Evolutionary conservation across 1,140 invertebrate species (phyloP).

Genomic region (Brachionus asplanchnoidis): DNA sequence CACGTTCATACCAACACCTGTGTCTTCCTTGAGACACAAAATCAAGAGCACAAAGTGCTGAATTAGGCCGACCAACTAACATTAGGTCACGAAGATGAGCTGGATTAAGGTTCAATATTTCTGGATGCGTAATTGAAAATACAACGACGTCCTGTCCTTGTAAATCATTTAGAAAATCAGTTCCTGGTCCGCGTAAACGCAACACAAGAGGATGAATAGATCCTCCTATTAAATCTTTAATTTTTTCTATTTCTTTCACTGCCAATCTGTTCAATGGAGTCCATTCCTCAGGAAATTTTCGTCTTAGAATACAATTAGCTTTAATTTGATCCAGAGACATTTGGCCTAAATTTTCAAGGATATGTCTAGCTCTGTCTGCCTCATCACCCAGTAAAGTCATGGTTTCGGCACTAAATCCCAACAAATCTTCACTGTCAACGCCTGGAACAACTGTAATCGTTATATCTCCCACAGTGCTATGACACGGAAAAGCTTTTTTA

Average conservation of each 20-base stretch:
- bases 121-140: not conserved
- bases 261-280: not conserved
- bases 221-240: not conserved
- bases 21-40: not conserved
- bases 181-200: not conserved
- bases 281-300: slow-evolving; percentile 12
- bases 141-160: not conserved
- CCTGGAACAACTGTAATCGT: not conserved
- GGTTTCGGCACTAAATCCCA: not conserved
- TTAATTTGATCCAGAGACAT: not conserved
- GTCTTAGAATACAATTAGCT: not conserved
- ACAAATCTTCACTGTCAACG: slow-evolving; percentile 8
- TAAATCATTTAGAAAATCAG: not conserved
- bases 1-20: not conserved
- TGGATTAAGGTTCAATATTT: not conserved
- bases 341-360: not conserved
- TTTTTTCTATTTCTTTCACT: not conserved
- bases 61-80: not conserved
- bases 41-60: slow-evolving; percentile 12
- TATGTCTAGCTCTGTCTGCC: not conserved
- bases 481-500: not conserved
- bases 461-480: not conserved
- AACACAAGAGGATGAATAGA: not conserved
- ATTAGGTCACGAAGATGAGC: not conserved
- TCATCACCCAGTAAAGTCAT: not conserved